A percentile compares a stretch with the other conserved stretches of the same genome.
Conservation (phyloP, 1,140 invertebrate species). For the Temnothorax longispinosus region DNA sequence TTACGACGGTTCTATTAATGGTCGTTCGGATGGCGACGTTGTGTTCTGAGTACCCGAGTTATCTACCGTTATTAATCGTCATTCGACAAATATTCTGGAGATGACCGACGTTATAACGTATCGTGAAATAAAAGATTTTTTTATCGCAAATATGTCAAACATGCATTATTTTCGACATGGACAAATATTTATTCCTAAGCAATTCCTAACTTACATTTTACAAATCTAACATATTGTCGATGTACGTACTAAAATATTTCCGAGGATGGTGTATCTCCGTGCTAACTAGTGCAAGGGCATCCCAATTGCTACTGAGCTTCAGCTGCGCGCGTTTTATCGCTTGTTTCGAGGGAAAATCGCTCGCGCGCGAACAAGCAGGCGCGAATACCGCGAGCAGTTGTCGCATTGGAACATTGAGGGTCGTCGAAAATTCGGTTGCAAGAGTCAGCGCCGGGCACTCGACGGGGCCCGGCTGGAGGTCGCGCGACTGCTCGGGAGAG, state of each 20-base stretch:
- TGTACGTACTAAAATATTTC: not conserved
- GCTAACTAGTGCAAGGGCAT: constrained; percentile 64
- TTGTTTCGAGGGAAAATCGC: constrained; percentile 52
- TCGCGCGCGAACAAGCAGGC: not conserved
- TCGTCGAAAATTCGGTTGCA: constrained; percentile 68
- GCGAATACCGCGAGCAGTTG: constrained; percentile 29
- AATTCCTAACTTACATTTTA: not conserved
- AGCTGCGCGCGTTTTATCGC: constrained; percentile 51
- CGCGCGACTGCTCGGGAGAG: constrained; percentile 4
- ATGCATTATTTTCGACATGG: not conserved
- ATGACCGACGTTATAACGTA: too few relatives aligned
- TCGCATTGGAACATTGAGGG: constrained; percentile 65
- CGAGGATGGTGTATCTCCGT: not conserved
- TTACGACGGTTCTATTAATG: constrained; percentile 70
- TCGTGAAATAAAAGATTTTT: not conserved
- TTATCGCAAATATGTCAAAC: not conserved
- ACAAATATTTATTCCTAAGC: not conserved
- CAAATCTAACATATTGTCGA: not conserved
- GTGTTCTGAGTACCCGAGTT: not conserved
- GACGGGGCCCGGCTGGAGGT: constrained; percentile 67
- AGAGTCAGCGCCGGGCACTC: constrained; percentile 67
- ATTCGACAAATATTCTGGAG: not conserved
- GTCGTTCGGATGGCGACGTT: constrained; percentile 18
- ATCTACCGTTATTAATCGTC: constrained; percentile 6
- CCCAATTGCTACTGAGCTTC: not conserved